These are phyloP conservation scores for Drosophila neonasuta DNA, from an alignment of 2,888 invertebrate species.

Conservation along the genomic window DNA sequence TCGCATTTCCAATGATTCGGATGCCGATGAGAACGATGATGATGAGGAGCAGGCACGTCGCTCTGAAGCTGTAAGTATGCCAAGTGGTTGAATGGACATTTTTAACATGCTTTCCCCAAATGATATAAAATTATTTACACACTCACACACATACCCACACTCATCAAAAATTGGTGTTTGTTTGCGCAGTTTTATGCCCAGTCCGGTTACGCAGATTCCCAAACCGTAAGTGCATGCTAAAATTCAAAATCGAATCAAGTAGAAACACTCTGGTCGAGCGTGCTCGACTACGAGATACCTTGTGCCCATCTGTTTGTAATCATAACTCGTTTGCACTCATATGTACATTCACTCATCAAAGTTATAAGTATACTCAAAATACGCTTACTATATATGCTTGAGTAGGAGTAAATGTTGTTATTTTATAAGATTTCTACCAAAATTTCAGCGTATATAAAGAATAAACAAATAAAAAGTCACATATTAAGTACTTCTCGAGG, in stretches of 20 bases:
- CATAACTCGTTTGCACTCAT: no score
- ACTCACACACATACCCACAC: constrained; percentile 1
- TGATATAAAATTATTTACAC: background rate
- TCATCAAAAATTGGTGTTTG: constrained; percentile 27
- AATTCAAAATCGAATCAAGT: background rate
- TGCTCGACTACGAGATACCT: no score
- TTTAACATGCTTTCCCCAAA: background rate
- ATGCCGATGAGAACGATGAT: constrained; percentile 80
- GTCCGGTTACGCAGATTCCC: constrained; percentile 36
- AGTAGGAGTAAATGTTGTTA: no score
- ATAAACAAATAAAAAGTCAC: no score
- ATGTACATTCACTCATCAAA: no score
- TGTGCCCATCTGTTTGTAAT: no score
- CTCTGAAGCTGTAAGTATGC: constrained; percentile 57
- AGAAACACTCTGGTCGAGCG: no score
- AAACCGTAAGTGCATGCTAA: constrained; percentile 60
- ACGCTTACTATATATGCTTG: no score
- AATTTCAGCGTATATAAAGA: no score
- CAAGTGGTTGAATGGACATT: background rate
- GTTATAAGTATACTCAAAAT: no score
- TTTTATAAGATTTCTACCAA: no score
- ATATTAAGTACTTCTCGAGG: no score
- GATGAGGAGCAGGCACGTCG: constrained; percentile 57
- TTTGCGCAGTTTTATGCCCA: constrained; percentile 48
- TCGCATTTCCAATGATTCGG: constrained; percentile 73